Evolutionary conservation across 2,113 vertebrate species (phyloP).

Genomic region (Amblyornis subalaris): DNA sequence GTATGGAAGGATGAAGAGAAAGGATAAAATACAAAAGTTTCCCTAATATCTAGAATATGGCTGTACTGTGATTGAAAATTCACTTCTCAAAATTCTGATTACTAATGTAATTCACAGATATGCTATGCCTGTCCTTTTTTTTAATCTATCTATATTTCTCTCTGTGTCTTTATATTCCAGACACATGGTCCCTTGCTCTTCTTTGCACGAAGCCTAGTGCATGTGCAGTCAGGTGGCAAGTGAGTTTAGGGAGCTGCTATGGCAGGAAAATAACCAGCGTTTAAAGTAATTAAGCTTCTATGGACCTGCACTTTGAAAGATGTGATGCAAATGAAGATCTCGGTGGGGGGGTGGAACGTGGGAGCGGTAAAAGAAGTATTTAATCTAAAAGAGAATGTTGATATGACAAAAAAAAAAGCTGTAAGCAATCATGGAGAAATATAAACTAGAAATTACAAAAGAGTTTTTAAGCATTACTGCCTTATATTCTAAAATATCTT

Average conservation of each 20-base stretch:
- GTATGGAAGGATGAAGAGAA: neutral
- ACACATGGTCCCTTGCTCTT: neutral
- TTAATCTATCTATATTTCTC: neutral
- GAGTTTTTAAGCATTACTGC: neutral
- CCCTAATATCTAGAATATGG: neutral
- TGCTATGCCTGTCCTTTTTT: neutral
- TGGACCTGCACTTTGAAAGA: neutral
- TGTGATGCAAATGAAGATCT: neutral
- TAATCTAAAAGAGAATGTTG: constrained; percentile 4
- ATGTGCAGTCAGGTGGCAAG: neutral
- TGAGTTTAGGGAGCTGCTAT: neutral
- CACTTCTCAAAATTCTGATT: neutral
- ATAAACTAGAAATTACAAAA: neutral
- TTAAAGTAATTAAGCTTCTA: neutral
- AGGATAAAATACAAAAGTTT: neutral
- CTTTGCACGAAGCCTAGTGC: neutral
- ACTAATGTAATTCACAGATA: neutral
- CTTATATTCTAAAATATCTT: neutral
- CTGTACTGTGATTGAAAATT: neutral
- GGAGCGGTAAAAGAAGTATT: neutral
- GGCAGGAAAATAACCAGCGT: neutral
- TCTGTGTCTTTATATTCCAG: neutral
- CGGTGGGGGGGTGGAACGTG: neutral
- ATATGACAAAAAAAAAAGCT: neutral
- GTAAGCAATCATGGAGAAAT: neutral